Evolutionary conservation across 2,113 vertebrate species (phyloP).

Genomic region (Clarias magur): DNA sequence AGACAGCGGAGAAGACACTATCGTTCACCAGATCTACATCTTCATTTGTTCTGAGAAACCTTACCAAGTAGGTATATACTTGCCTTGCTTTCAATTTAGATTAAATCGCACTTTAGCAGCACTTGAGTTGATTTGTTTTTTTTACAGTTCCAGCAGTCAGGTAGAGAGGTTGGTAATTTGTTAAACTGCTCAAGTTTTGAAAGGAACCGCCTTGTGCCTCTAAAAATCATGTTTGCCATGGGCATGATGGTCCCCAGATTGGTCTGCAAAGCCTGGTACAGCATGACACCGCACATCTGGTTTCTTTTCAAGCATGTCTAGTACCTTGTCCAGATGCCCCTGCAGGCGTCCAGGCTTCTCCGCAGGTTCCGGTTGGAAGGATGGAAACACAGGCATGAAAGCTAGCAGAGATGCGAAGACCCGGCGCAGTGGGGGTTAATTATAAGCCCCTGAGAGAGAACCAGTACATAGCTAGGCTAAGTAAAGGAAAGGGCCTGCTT

Average conservation of each 20-base stretch:
- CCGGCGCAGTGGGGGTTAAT: constrained; percentile 64
- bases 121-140: background rate
- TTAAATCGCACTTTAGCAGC: background rate
- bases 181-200: background rate
- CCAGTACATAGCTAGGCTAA: constrained; percentile 35
- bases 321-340: constrained; percentile 61
- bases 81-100: background rate
- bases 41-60: background rate
- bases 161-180: background rate
- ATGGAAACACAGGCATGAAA: constrained; percentile 47
- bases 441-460: constrained; percentile 59
- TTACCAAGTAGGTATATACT: constrained; percentile 7
- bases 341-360: constrained; percentile 60
- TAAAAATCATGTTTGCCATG: background rate
- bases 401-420: constrained; percentile 56
- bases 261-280: constrained; percentile 53
- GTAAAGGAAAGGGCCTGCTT: constrained; percentile 45
- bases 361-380: constrained; percentile 53
- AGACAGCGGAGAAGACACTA: background rate
- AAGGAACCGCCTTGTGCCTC: background rate
- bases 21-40: background rate
- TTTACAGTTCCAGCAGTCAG: background rate
- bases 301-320: constrained; percentile 68
- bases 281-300: constrained; percentile 72
- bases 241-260: constrained; percentile 15